Evolutionary conservation across 1,140 invertebrate genomes (phyloP).

Genomic region (Eurytemora carolleeae): DNA sequence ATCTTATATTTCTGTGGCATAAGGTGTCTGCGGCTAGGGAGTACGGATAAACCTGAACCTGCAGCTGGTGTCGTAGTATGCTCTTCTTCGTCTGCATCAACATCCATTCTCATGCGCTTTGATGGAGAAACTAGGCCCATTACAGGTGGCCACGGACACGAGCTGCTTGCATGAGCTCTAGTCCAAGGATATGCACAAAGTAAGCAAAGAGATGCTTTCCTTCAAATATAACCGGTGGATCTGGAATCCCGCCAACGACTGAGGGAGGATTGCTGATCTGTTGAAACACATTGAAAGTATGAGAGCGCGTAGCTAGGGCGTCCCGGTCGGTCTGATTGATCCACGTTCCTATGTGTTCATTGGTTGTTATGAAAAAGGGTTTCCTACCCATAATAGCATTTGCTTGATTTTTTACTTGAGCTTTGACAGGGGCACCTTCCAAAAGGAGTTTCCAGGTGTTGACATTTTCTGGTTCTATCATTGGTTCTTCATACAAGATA

Average conservation of each 20-base stretch:
- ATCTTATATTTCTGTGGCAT: no score
- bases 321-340: background rate
- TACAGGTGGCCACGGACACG: no score
- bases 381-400: background rate
- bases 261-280: background rate
- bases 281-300: background rate
- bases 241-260: background rate
- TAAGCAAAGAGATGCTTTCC: background rate
- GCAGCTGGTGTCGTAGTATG: background rate
- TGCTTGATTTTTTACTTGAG: background rate
- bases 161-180: no score
- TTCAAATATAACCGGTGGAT: background rate
- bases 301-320: background rate
- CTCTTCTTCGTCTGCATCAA: background rate
- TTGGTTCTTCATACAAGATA: constrained; percentile 1
- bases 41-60: no score
- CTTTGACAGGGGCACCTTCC: constrained; percentile 1
- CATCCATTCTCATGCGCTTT: background rate
- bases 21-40: no score
- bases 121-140: no score
- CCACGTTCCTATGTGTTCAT: background rate
- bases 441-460: constrained; percentile 1
- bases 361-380: constrained; percentile 4
- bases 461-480: background rate
- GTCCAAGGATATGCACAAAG: no score